Percentiles rank a stretch among this genome's conserved stretches.
Evolutionary conservation across 2,113 vertebrate species (phyloP).

Genomic region (Embiotoca jacksoni): DNA sequence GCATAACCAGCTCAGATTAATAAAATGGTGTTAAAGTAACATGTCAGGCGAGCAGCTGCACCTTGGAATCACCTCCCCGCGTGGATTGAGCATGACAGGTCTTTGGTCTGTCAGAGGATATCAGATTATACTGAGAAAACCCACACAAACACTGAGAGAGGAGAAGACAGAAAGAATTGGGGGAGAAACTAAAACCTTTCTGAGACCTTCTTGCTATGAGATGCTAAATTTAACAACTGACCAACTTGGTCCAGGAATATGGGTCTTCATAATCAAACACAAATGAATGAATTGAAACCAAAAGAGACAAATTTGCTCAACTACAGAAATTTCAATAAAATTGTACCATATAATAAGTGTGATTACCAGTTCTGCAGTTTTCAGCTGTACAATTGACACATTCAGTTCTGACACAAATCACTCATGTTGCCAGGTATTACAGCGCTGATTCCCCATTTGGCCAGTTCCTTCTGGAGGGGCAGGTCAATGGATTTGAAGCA

Average conservation of each 20-base stretch:
- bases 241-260: not conserved
- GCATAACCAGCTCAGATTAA: conserved; percentile 1
- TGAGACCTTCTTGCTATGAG: not conserved
- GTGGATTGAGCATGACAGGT: conserved; percentile 26
- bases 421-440: too few relatives aligned
- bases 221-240: not conserved
- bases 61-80: conserved; percentile 7
- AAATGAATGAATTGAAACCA: not conserved
- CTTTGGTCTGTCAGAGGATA: conserved; percentile 4
- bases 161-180: not conserved
- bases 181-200: not conserved
- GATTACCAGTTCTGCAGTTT: too few relatives aligned
- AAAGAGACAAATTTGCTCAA: not conserved
- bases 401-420: too few relatives aligned
- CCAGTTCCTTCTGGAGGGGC: too few relatives aligned
- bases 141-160: not conserved
- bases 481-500: too few relatives aligned
- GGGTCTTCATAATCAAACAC: not conserved
- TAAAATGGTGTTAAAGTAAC: conserved; percentile 15
- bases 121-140: not conserved
- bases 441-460: too few relatives aligned
- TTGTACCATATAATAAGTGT: too few relatives aligned
- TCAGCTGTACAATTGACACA: too few relatives aligned
- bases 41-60: conserved; percentile 1
- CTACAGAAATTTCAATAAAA: not conserved